phyloP scores from a whole-genome alignment of 2,797 vertebrate genomes.

The Bradypodion ventrale region DNA sequence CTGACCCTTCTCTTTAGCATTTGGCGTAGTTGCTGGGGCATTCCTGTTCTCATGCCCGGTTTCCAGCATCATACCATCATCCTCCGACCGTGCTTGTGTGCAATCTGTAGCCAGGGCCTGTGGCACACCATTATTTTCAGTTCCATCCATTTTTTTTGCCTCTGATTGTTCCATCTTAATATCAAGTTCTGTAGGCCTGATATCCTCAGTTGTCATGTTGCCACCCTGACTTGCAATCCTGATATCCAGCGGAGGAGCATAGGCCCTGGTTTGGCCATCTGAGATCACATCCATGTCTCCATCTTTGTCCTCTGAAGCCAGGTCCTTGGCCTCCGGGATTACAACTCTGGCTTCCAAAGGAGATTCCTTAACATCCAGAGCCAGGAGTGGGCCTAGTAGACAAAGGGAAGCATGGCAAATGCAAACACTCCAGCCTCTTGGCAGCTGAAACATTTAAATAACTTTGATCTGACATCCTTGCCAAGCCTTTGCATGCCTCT shows the following conservation, averaged over 20 bases:
- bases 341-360: conserved; percentile 16
- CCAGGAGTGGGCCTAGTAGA: neutral
- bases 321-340: conserved; percentile 52
- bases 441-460: conserved; percentile 15
- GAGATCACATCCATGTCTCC: neutral
- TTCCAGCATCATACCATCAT: neutral
- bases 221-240: neutral
- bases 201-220: neutral
- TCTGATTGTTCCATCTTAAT: conserved; percentile 52
- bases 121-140: neutral
- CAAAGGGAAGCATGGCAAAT: conserved; percentile 27
- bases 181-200: conserved; percentile 6
- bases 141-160: conserved; percentile 20
- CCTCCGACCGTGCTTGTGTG: neutral
- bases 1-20: neutral
- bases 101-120: conserved; percentile 18
- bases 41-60: neutral
- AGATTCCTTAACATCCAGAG: conserved; percentile 15
- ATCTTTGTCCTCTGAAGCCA: conserved; percentile 8
- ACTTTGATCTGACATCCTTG: neutral
- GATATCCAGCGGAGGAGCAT: conserved; percentile 1
- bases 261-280: neutral
- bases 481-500: neutral
- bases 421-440: neutral
- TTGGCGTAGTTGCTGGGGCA: neutral